Evolutionary conservation across 1,140 invertebrate species (phyloP).

Genomic region (Hyles euphorbiae): DNA sequence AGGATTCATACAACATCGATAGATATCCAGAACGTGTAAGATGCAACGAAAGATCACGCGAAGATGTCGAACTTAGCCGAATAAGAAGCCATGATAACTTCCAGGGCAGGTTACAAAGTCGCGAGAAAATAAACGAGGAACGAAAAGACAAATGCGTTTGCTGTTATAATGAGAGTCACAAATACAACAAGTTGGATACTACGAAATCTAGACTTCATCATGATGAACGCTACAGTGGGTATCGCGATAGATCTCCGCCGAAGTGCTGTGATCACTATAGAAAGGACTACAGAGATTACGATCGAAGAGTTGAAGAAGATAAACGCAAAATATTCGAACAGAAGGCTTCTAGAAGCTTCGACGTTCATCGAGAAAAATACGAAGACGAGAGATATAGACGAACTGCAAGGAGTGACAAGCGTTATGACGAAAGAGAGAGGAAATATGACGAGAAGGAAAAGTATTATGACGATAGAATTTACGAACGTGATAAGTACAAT

Average conservation of each 20-base stretch:
- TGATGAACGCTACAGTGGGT: constrained; percentile 35
- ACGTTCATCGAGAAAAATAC: constrained; percentile 41
- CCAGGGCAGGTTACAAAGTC: constrained; percentile 7
- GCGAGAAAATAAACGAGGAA: constrained; percentile 6
- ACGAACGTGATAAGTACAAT: constrained; percentile 24
- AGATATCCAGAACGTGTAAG: constrained; percentile 27
- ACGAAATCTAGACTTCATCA: constrained; percentile 27
- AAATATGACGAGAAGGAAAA: constrained; percentile 43
- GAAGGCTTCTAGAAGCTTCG: constrained; percentile 56
- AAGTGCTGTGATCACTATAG: constrained; percentile 38
- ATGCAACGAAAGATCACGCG: constrained; percentile 37
- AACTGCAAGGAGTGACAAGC: constrained; percentile 42
- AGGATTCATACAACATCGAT: constrained; percentile 28
- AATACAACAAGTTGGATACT: constrained; percentile 45
- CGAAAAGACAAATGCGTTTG: constrained; percentile 33
- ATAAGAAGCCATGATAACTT: constrained; percentile 39
- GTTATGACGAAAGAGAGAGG: constrained; percentile 37
- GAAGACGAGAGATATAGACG: constrained; percentile 37
- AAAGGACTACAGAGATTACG: constrained; percentile 39
- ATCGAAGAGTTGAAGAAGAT: constrained; percentile 34
- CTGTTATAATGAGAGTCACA: constrained; percentile 38
- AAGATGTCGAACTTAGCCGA: constrained; percentile 32
- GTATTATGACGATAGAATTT: constrained; percentile 38
- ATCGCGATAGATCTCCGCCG: constrained; percentile 32
- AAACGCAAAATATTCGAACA: constrained; percentile 41